A percentile compares a stretch with the other conserved stretches of the same genome.
These are phyloP conservation scores for Cervus canadensis DNA, from an alignment of 2,113 vertebrate genomes.

Conservation along the genomic window DNA sequence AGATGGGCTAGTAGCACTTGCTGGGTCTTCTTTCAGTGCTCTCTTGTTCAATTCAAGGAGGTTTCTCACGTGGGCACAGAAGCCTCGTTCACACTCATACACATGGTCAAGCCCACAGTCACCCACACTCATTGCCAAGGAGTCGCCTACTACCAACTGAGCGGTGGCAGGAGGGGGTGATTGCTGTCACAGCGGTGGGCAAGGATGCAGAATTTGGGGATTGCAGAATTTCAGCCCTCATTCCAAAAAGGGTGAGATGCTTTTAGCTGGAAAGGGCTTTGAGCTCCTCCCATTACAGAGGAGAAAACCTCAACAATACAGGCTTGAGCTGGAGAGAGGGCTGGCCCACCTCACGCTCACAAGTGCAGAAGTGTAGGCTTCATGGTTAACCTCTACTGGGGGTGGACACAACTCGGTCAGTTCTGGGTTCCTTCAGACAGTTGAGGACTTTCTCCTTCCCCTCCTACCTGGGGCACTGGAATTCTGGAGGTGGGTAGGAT, in stretches of 20 bases:
- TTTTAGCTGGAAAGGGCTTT: background rate
- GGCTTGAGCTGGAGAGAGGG: background rate
- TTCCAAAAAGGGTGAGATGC: background rate
- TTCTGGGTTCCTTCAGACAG: background rate
- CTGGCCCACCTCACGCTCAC: fast-evolving
- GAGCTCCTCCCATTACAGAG: background rate
- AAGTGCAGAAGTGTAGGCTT: background rate
- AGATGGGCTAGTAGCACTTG: background rate
- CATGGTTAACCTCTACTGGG: background rate
- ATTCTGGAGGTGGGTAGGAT: background rate
- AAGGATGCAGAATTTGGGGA: background rate
- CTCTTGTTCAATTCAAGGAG: background rate
- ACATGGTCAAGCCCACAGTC: background rate
- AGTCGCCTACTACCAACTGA: background rate
- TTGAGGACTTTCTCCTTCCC: background rate
- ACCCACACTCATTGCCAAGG: background rate
- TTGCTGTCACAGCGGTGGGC: background rate
- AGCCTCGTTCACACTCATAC: background rate
- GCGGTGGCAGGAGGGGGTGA: background rate
- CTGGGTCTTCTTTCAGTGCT: background rate
- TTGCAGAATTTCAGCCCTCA: background rate
- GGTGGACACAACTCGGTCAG: background rate
- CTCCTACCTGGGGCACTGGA: background rate
- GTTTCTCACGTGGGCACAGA: background rate
- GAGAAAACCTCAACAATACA: background rate